These are phyloP conservation scores for Neopipo cinnamomea DNA, from an alignment of 2,113 vertebrate species.

Conservation along the genomic window DNA sequence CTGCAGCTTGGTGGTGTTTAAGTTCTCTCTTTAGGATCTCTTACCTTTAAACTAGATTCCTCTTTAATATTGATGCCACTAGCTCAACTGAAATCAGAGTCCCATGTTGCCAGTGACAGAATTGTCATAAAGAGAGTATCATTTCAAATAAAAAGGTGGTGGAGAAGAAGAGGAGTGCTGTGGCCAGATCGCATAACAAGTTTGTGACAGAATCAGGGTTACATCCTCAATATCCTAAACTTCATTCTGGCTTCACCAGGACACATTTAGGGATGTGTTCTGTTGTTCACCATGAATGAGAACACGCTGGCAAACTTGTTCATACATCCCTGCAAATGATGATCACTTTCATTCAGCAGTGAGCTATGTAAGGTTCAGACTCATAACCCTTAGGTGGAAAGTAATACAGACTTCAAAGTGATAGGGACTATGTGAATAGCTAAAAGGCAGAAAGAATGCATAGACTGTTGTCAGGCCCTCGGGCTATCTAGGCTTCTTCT, in stretches of 20 bases:
- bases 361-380: not conserved
- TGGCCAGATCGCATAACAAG: not conserved
- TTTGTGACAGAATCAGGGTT: not conserved
- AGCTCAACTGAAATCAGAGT: not conserved
- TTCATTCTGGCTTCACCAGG: not conserved
- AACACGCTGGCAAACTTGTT: not conserved
- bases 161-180: not conserved
- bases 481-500: not conserved
- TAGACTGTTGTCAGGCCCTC: not conserved
- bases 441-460: slow-evolving; percentile 9
- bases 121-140: not conserved
- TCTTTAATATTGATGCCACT: not conserved
- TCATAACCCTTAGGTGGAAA: not conserved
- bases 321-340: not conserved
- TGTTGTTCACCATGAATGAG: not conserved
- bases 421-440: slow-evolving; percentile 17
- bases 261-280: not conserved
- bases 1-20: not conserved
- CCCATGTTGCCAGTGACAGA: not conserved
- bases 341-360: not conserved
- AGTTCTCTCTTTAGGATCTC: not conserved
- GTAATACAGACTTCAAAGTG: not conserved
- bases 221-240: not conserved
- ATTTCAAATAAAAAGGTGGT: not conserved
- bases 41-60: not conserved